phyloP scores from a whole-genome alignment of 2,113 vertebrate genomes.

The Hypomesus transpacificus region DNA sequence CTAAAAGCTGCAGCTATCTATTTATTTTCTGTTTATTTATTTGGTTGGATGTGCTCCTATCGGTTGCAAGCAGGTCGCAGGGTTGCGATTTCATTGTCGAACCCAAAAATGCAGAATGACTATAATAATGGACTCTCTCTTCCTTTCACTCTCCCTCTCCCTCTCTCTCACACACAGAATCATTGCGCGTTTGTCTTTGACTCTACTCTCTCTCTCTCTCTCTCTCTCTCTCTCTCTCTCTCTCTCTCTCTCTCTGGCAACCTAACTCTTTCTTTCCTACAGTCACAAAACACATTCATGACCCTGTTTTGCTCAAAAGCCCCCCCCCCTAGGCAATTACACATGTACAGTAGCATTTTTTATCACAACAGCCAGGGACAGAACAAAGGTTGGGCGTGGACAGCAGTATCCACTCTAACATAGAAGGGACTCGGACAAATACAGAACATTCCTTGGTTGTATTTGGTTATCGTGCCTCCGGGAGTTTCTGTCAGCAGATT shows the following conservation, averaged over 20 bases:
- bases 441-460: too few relatives aligned
- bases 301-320: too few relatives aligned
- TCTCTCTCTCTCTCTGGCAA: background rate
- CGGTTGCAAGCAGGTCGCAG: constrained; percentile 48
- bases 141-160: constrained; percentile 17
- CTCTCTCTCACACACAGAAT: constrained; percentile 18
- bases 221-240: constrained; percentile 4
- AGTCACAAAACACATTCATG: too few relatives aligned
- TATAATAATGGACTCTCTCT: constrained; percentile 50
- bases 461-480: too few relatives aligned
- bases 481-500: too few relatives aligned
- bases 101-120: constrained; percentile 52
- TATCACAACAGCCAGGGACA: too few relatives aligned
- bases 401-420: too few relatives aligned
- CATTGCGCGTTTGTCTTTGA: constrained; percentile 21
- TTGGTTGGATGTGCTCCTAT: constrained; percentile 52
- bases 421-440: too few relatives aligned
- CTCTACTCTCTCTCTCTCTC: background rate
- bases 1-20: constrained; percentile 59
- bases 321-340: too few relatives aligned
- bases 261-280: background rate
- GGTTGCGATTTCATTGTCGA: constrained; percentile 55
- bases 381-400: too few relatives aligned
- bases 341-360: too few relatives aligned
- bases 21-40: constrained; percentile 56